phyloP scores from a whole-genome alignment of 2,797 vertebrate genomes.

The Enteromius radiatus region DNA sequence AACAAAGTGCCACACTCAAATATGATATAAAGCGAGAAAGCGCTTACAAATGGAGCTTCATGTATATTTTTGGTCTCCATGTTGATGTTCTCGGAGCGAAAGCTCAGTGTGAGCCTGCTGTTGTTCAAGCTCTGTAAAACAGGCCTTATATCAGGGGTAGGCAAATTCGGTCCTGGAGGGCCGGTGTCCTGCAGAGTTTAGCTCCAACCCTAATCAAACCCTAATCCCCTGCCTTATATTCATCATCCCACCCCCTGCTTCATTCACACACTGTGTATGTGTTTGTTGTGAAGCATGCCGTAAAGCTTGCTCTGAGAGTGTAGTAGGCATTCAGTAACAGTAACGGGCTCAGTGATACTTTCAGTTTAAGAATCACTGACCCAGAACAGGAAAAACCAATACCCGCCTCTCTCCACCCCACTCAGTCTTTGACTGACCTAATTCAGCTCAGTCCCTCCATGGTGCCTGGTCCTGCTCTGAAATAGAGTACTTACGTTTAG shows the following conservation, averaged over 20 bases:
- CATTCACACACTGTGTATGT: neutral
- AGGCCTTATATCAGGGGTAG: too few relatives aligned
- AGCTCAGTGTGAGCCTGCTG: neutral
- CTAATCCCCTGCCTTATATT: neutral
- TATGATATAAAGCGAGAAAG: neutral
- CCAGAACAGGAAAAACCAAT: slow-evolving; percentile 7
- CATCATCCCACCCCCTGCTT: neutral
- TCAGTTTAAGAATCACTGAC: slow-evolving; percentile 32
- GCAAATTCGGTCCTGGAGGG: too few relatives aligned
- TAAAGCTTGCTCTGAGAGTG: slow-evolving; percentile 8
- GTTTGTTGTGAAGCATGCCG: neutral
- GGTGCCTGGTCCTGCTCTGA: neutral
- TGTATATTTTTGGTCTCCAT: neutral
- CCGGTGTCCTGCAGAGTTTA: too few relatives aligned
- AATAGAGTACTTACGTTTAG: slow-evolving; percentile 36
- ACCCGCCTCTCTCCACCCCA: neutral
- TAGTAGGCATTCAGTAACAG: neutral
- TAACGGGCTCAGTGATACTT: slow-evolving; percentile 2
- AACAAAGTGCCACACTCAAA: neutral
- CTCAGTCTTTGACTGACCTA: slow-evolving; percentile 32
- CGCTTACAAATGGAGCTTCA: neutral
- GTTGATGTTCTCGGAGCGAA: neutral
- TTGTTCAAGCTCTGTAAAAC: neutral
- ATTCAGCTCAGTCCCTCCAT: slow-evolving; percentile 11
- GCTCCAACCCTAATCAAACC: too few relatives aligned